Conservation (phyloP, 2,113 vertebrate genomes). For the Hirundichthys speculiger region DNA sequence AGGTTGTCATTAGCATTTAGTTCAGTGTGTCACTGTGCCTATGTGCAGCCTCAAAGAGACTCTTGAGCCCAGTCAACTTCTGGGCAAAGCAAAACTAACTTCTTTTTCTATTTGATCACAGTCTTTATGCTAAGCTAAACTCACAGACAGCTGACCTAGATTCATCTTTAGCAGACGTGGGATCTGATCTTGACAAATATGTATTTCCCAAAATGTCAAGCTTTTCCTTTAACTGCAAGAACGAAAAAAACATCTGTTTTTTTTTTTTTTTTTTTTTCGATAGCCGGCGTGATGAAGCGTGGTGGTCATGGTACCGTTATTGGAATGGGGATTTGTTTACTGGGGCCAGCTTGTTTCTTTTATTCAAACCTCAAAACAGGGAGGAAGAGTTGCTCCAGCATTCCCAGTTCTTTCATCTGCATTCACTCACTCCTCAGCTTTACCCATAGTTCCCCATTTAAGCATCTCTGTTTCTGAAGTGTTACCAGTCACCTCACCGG, state of each 20-base stretch:
- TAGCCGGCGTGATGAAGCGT: conserved; percentile 18
- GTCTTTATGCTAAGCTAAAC: conserved; percentile 25
- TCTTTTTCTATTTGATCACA: not conserved
- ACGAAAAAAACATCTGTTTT: conserved; percentile 12
- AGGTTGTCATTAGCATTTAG: not conserved
- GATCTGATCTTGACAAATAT: not conserved
- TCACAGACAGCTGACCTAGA: not conserved
- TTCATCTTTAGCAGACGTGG: not conserved
- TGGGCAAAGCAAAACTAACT: not conserved
- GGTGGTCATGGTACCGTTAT: conserved; percentile 22
- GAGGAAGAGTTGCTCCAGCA: not conserved
- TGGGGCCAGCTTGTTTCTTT: conserved; percentile 49
- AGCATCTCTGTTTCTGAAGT: conserved; percentile 16
- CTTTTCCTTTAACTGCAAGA: conserved; percentile 19
- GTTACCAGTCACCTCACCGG: conserved; percentile 48
- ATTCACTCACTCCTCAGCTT: not conserved
- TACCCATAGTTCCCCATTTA: not conserved
- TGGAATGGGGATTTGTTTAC: conserved; percentile 41
- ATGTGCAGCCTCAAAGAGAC: not conserved
- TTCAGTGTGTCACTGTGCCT: fast-evolving
- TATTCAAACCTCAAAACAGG: conserved; percentile 26
- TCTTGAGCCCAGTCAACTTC: not conserved
- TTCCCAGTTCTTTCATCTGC: conserved; percentile 11
- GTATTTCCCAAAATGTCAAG: conserved; percentile 23
- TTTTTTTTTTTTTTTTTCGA: conserved; percentile 1